A percentile compares a stretch with the other conserved stretches of the same genome.
Conservation (phyloP, 2,888 invertebrate genomes). For the Campoplex nolae region DNA sequence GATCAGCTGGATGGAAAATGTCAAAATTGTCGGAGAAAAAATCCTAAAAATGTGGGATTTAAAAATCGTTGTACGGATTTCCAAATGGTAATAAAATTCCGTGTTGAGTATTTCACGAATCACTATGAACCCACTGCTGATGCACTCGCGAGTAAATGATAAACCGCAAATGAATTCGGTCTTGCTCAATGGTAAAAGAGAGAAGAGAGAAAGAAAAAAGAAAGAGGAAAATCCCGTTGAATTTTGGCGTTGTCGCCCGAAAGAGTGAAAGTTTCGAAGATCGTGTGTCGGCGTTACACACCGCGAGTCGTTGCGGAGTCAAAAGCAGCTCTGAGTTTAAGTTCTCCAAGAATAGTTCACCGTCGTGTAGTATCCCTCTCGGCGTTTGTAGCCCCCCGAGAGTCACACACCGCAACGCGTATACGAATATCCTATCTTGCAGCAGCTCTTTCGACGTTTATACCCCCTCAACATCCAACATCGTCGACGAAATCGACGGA, state of each 20-base stretch:
- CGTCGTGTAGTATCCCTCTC: conserved; percentile 75
- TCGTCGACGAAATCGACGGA: conserved; percentile 59
- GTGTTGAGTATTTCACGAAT: conserved; percentile 1
- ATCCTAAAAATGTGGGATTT: not conserved
- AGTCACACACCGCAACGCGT: conserved; percentile 30
- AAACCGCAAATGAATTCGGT: not conserved
- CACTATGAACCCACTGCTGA: conserved; percentile 14
- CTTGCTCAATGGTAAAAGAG: not conserved
- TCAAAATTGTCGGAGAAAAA: not conserved
- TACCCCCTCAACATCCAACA: conserved; percentile 59
- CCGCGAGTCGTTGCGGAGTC: conserved; percentile 75
- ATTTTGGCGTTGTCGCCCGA: conserved; percentile 53
- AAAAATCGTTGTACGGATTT: conserved; percentile 3
- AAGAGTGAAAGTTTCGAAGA: conserved; percentile 59
- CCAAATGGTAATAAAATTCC: not conserved
- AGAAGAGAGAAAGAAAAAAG: not conserved
- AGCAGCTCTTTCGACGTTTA: conserved; percentile 64
- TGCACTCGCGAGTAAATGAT: conserved; percentile 20
- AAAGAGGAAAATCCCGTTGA: conserved; percentile 47
- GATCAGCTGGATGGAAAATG: not conserved
- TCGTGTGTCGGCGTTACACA: conserved; percentile 54
- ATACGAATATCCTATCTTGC: conserved; percentile 28
- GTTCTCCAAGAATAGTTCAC: conserved; percentile 83
- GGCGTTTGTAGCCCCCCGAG: conserved; percentile 67
- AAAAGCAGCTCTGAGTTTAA: conserved; percentile 80